Evolutionary conservation across 1,140 invertebrate species (phyloP), one percentile per base, ranked within the genome.

Genomic region (Drosophila burlai): DNA sequence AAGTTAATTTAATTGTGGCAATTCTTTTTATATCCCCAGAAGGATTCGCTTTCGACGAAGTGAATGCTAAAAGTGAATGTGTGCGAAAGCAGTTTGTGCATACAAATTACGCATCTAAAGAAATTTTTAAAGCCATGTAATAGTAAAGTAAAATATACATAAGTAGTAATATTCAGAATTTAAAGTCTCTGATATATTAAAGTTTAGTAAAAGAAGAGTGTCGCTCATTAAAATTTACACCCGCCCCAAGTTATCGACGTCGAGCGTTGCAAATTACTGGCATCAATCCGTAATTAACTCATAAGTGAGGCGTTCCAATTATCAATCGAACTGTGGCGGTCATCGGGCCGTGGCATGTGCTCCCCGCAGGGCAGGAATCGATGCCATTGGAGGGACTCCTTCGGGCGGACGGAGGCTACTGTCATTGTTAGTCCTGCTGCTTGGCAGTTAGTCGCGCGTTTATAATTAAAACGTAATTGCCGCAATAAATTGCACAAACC

Each of bases 401-500:
- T 81, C 64, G 67, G 52, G 52, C 18, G 36, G 50, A 15, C 3
- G 38, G 29, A 50, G 36, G 54, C 47, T 16, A 49, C 18, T 81
- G 62, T 65, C 80, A 67, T 52, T 71, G 77, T 65, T 69, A 80
- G 76, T 79, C 54, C 54, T 24, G 65, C 52, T 66, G 61, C 58
- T 49, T 54, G 62, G 49, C 71, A 80, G 84, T 80, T 89, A 84
- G 77, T 81, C 73, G 81, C 81, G 81, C 84, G 81, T 76, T 89
- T 89, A 89, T 90, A 89, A 89, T 89, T 89, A 90, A 89, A 89
- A 80, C 78, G 74, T 90, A 89, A 89, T 89, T 90, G 85, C 85
- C 61, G 81, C 81, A 90, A 89, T 89, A 89, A 89, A 89, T 89
- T 89, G 85, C 81, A 90, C 58, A 66, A 67, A 90, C 85, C 85